phyloP scores from a whole-genome alignment of 2,888 invertebrate genomes.

The Eupelmus urozonus region DNA sequence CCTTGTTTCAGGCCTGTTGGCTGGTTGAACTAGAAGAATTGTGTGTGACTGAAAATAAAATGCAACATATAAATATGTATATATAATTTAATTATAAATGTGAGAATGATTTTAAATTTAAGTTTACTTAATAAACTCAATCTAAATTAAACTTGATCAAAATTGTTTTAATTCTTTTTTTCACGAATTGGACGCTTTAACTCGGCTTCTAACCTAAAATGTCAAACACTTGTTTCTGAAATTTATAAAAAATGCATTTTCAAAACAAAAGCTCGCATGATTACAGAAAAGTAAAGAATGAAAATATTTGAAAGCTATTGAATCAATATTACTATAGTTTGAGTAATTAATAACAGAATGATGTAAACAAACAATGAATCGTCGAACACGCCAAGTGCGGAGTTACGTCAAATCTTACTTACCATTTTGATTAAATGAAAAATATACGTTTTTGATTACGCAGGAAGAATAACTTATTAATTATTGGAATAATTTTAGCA shows the following conservation, averaged over 20 bases:
- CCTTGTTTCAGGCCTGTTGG: slow-evolving; percentile 94
- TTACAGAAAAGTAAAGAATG: background rate
- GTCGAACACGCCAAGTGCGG: background rate
- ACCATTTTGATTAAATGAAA: slow-evolving; percentile 24
- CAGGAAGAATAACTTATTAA: background rate
- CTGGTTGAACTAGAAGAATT: slow-evolving; percentile 96
- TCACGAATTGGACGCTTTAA: background rate
- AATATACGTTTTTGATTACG: background rate
- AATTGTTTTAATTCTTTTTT: background rate
- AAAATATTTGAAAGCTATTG: background rate
- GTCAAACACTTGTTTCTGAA: background rate
- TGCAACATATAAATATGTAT: background rate
- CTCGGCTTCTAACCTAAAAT: slow-evolving; percentile 6
- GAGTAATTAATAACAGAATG: background rate
- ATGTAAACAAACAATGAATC: slow-evolving; percentile 44
- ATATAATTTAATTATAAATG: background rate
- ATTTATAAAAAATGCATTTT: background rate
- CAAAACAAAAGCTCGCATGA: too few species aligned
- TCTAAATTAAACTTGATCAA: too few species aligned
- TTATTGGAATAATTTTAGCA: background rate
- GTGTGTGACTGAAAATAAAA: slow-evolving; percentile 90
- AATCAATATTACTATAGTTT: background rate
- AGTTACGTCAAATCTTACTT: background rate
- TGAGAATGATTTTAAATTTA: background rate
- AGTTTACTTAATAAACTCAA: background rate